Evolutionary conservation across 2,888 invertebrate genomes (phyloP).

Genomic region (Ophion costatus): DNA sequence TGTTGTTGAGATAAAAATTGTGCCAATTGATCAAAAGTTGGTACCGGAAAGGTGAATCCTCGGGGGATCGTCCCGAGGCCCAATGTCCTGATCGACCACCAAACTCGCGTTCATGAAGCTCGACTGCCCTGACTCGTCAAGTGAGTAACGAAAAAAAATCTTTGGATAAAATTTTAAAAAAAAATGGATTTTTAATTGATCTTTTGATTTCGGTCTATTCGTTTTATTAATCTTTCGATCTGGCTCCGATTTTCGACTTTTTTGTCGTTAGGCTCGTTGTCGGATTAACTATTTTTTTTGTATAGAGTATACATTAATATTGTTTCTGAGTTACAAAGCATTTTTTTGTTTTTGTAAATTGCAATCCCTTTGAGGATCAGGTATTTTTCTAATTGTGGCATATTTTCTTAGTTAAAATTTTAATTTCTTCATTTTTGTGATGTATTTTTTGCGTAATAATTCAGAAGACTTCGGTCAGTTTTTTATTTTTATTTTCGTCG

Average conservation of each 20-base stretch:
- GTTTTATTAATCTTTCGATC: no score
- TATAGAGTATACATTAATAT: no score
- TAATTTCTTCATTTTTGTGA: neutral
- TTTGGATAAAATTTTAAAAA: neutral
- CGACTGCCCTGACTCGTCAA: constrained; percentile 81
- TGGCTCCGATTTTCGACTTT: no score
- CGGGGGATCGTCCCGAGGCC: constrained; percentile 65
- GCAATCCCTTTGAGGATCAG: no score
- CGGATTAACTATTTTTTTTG: no score
- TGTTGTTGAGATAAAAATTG: neutral
- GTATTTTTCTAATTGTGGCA: no score
- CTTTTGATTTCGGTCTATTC: no score
- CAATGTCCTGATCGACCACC: constrained; percentile 75
- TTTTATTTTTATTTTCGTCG: constrained; percentile 1
- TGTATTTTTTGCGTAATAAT: neutral
- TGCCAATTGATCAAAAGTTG: neutral
- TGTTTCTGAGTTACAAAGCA: no score
- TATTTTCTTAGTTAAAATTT: neutral
- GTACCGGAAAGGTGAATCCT: constrained; percentile 42
- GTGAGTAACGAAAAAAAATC: constrained; percentile 75
- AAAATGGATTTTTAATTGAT: neutral
- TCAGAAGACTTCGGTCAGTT: neutral
- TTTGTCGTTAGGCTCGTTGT: no score
- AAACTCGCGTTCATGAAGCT: constrained; percentile 80
- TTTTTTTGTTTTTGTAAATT: no score